Evolutionary conservation across 2,888 invertebrate species (phyloP), one percentile per base, ranked within the genome.

Genomic region (Lamellibrachia satsuma): DNA sequence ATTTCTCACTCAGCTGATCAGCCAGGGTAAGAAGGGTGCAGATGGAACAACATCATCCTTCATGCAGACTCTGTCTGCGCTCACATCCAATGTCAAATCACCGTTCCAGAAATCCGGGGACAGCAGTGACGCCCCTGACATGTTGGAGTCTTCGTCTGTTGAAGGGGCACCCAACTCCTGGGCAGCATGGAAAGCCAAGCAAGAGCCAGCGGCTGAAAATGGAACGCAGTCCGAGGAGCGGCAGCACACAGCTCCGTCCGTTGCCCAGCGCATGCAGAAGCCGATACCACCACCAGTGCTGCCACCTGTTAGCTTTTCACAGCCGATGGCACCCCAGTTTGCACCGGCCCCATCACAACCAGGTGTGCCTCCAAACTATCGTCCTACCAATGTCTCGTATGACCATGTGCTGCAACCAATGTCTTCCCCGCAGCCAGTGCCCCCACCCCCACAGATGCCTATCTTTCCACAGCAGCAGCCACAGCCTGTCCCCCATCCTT

Each of bases 111-210:
- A 22, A n/a, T 22, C 75, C 6, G 75, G 75, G n/a, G 75, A 75
- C 75, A 75, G 15, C 6, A n/a, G 75, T 75, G 75, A n/a, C 15
- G 15, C 75, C 75, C 75, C 75, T 6, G 75, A 75, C 75, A 75
- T 15, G 22, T 6, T n/a, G 75, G 75, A 75, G 22, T 22, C 75
- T 4, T 22, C 75, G 22, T 39, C 39, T 39, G 75, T n/a, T n/a
- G 75, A 75, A 15, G 6, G 22, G 22, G 92, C 52, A 51, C 94
- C 95, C 7, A 94, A 94, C 90, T 94, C 95, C 9, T 95, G 95
- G 95, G 93, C 95, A 39, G 94, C 95, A 52, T 95, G 95, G 95
- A 95, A 95, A 92, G 94, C 95, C 75, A 92, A 93, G 90, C 93
- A 75, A 75, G 75, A 75, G 6, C 75, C 75, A 22, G 15, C 75